Percentiles rank a stretch among this genome's conserved stretches.
These are phyloP conservation scores for Kobus ellipsiprymnus DNA, from an alignment of 2,113 vertebrate species.

Conservation along the genomic window DNA sequence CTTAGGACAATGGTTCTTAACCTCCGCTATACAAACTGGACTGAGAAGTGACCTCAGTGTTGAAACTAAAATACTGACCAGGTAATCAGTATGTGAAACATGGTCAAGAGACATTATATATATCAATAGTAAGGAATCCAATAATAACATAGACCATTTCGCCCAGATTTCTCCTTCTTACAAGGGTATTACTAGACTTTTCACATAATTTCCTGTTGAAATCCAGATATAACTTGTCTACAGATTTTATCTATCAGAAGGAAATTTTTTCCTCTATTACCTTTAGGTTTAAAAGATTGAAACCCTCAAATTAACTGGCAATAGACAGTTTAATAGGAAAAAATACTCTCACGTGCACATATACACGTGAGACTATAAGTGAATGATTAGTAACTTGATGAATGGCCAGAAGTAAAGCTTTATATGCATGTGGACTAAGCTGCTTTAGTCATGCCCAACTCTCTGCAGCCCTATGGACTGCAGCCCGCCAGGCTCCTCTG, in stretches of 20 bases:
- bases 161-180: not conserved
- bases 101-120: not conserved
- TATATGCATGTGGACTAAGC: not conserved
- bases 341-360: not conserved
- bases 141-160: not conserved
- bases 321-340: not conserved
- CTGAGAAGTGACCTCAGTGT: not conserved
- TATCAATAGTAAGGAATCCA: not conserved
- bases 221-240: not conserved
- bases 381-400: not conserved
- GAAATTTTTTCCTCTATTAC: not conserved
- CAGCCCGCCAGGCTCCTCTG: not conserved
- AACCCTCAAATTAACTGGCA: not conserved
- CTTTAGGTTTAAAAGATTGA: not conserved
- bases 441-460: not conserved
- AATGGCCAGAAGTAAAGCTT: not conserved
- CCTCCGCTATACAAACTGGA: not conserved
- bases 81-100: not conserved
- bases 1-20: not conserved
- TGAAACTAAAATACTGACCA: not conserved
- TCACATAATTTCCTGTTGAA: not conserved
- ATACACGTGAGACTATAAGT: no score
- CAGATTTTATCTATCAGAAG: not conserved
- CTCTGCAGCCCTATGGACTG: not conserved
- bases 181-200: not conserved